These are phyloP conservation scores for Acanthurus tractus DNA, from an alignment of 2,797 vertebrate species.

Conservation along the genomic window DNA sequence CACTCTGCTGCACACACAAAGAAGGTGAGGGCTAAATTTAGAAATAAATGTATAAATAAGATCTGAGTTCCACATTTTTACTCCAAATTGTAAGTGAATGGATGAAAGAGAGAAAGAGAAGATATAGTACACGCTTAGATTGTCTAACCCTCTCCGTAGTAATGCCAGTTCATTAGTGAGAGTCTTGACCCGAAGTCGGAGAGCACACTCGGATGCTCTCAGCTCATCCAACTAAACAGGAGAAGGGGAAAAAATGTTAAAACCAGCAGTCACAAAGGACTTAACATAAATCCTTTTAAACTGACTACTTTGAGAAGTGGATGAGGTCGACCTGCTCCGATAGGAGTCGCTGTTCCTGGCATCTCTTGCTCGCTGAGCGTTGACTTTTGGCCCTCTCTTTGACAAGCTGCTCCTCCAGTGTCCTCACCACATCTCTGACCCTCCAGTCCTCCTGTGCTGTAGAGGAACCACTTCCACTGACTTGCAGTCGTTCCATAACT, in stretches of 20 bases:
- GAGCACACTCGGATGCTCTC: slow-evolving; percentile 87
- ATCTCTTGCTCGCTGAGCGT: slow-evolving; percentile 82
- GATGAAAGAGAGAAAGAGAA: slow-evolving; percentile 56
- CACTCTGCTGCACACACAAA: slow-evolving; percentile 73
- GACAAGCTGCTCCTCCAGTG: slow-evolving; percentile 90
- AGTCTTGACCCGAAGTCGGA: slow-evolving; percentile 89
- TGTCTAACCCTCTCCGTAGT: slow-evolving; percentile 89
- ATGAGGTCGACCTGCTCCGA: slow-evolving; percentile 86
- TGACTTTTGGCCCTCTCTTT: slow-evolving; percentile 89
- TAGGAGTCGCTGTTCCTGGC: slow-evolving; percentile 89
- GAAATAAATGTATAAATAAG: too few species aligned
- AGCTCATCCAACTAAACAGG: slow-evolving; percentile 88
- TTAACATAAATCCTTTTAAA: neutral
- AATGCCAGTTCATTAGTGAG: slow-evolving; percentile 89
- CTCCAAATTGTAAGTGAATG: slow-evolving; percentile 22
- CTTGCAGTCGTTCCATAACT: slow-evolving; percentile 83
- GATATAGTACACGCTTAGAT: slow-evolving; percentile 72
- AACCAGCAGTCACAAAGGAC: neutral
- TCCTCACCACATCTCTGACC: slow-evolving; percentile 83
- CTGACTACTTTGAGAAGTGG: neutral
- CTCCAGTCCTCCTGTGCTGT: slow-evolving; percentile 83
- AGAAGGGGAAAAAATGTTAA: slow-evolving; percentile 3
- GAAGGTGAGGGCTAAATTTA: neutral
- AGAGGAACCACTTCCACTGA: slow-evolving; percentile 65
- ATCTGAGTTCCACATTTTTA: neutral